These are phyloP conservation scores for Lytechinus pictus DNA, from an alignment of 35 echinoderm and acorn worm species.

Conservation along the genomic window DNA sequence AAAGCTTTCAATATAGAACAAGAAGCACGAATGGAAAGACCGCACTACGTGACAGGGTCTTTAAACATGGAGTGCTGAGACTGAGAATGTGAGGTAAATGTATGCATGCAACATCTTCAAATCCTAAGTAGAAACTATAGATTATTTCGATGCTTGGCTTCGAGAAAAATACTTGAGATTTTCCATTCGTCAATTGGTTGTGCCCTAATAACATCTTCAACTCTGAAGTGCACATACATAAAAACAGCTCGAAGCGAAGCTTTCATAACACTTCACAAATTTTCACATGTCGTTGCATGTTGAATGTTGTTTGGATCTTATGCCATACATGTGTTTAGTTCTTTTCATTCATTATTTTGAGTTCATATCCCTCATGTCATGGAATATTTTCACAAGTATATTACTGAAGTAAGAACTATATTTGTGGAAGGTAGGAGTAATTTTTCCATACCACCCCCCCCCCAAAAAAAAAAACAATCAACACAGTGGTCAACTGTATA, in stretches of 20 bases:
- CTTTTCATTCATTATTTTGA: not conserved
- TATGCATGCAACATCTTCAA: not conserved
- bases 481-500: too few species aligned
- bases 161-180: not conserved
- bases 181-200: not conserved
- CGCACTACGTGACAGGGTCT: not conserved
- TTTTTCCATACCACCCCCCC: too few species aligned
- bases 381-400: too few species aligned
- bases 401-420: too few species aligned
- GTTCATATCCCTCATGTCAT: too few species aligned
- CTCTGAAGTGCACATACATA: not conserved
- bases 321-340: not conserved
- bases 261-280: not conserved
- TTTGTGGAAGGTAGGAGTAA: too few species aligned
- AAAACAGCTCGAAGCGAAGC: not conserved
- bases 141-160: not conserved
- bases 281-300: not conserved
- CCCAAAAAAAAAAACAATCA: too few species aligned
- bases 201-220: not conserved
- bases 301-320: not conserved
- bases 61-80: not conserved
- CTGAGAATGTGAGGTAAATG: not conserved
- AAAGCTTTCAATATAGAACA: not conserved
- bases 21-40: not conserved
- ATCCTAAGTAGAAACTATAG: not conserved